A percentile compares a stretch with the other conserved stretches of the same genome.
phyloP scores from a whole-genome alignment of 1,140 invertebrate species.

The Bradysia coprophila region DNA sequence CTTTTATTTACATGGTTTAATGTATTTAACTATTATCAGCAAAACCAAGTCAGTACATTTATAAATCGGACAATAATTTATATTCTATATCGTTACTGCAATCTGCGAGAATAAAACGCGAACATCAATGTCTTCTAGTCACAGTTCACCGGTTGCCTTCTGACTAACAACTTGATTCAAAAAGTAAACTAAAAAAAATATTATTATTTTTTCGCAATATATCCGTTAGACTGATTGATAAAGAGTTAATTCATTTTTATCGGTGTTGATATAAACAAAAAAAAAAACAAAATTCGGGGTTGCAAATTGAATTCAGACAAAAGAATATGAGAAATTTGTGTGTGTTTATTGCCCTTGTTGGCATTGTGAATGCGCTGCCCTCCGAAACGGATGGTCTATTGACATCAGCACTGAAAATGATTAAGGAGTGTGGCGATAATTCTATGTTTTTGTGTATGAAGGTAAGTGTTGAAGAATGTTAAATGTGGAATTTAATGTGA shows the following conservation, averaged over 20 bases:
- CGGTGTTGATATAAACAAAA: too few relatives aligned
- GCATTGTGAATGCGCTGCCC: slow-evolving; percentile 29
- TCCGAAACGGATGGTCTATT: slow-evolving; percentile 28
- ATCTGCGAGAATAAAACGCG: slow-evolving; percentile 22
- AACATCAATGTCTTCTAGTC: slow-evolving; percentile 23
- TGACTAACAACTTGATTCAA: slow-evolving; percentile 8
- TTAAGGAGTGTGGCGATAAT: slow-evolving; percentile 44
- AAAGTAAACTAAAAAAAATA: background rate
- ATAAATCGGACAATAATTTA: slow-evolving; percentile 2
- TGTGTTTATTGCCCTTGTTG: slow-evolving; percentile 28
- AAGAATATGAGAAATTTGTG: slow-evolving; percentile 31
- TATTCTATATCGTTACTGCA: slow-evolving; percentile 2
- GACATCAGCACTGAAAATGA: slow-evolving; percentile 37
- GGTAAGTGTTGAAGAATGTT: slow-evolving; percentile 16
- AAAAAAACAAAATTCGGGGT: too few relatives aligned
- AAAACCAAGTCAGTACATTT: too few relatives aligned
- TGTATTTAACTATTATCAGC: too few relatives aligned
- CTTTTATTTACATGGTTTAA: too few relatives aligned
- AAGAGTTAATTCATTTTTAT: too few relatives aligned
- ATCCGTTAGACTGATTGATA: background rate
- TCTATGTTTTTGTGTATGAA: slow-evolving; percentile 55
- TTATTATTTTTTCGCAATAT: background rate
- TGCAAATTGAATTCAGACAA: too few relatives aligned
- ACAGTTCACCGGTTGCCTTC: slow-evolving; percentile 27
- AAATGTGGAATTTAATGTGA: background rate